Evolutionary conservation across 2,113 vertebrate species (phyloP).

Genomic region (Mirza zaza): DNA sequence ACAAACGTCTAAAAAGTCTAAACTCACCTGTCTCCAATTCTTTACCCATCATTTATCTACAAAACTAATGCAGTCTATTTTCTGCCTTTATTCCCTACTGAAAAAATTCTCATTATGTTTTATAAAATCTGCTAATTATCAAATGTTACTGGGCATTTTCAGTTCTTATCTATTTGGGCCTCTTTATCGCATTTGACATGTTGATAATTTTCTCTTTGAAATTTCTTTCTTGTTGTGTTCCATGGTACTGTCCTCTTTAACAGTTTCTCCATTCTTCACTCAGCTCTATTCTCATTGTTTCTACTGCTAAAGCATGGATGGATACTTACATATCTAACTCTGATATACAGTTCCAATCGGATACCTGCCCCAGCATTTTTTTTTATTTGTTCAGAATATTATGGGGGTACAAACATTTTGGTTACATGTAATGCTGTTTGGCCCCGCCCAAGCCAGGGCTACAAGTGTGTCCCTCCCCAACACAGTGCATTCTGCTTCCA

Average conservation of each 20-base stretch:
- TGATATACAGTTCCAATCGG: neutral
- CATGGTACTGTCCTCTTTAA: neutral
- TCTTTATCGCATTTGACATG: neutral
- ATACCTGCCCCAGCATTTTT: neutral
- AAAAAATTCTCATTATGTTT: neutral
- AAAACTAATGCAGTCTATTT: neutral
- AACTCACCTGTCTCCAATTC: neutral
- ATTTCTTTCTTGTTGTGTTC: conserved; percentile 39
- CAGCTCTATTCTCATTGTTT: neutral
- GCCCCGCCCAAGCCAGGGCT: too few species aligned
- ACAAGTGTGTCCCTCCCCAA: too few species aligned
- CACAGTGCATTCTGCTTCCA: too few species aligned
- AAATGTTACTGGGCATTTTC: neutral
- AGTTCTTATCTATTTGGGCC: neutral
- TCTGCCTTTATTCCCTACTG: neutral
- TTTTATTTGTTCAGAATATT: too few species aligned
- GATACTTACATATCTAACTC: neutral
- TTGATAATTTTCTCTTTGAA: conserved; percentile 15
- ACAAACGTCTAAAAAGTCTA: neutral
- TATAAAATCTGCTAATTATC: neutral
- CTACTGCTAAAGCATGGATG: neutral
- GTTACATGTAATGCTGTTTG: too few species aligned
- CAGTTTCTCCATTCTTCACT: neutral
- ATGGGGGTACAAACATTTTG: too few species aligned
- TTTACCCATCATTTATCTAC: neutral